Base-by-base conservation (phyloP, 2,888 invertebrate species). In the Syrista parreyssii region DNA sequence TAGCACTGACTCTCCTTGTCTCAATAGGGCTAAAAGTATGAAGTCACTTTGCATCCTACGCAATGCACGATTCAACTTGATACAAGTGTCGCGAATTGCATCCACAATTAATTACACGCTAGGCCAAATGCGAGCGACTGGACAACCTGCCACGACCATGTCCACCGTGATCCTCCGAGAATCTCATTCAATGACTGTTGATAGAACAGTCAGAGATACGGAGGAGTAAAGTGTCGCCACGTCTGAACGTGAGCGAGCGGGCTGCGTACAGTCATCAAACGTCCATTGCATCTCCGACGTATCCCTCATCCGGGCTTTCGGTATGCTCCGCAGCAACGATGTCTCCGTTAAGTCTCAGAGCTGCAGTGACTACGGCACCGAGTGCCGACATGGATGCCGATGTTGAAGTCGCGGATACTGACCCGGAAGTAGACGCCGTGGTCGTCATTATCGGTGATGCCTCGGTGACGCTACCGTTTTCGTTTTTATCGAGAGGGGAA, bases 291-390 rank as follows among this genome's bases (percentile, higher is more conserved):
- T 97, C 97, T 68, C 97, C 97, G 77, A 96, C 97, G 91, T 97
- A 97, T 31, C 97, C 97, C 91, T 97, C 97, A 89, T 97, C 97
- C 68, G 97, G 96, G 91, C 96, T 97, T 88, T 97, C 97, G 31
- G 96, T 95, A 76, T 91, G 90, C 84, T 86, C 72, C 82, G 84
- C 87, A 15, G 87, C 88, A 73, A 93, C 92, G 75, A 94, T 94
- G 12, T 15, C 40, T 40, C 40, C 40, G 15, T 40, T 40, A 15
- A 40, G 40, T 92, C 94, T 82, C 90, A 92, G 84, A 92, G 93
- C 94, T 92, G 94, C 88, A 90, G 93, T 84, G 85, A 93, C 87
- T 82, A 94, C 84, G 89, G 91, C 88, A 92, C 93, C 90, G 68
- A 75, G 93, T 77, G 84, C 85, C 69, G 88, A 15, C 15, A 40